Conservation (phyloP, 2,888 invertebrate species). For the Glomeris marginata region DNA sequence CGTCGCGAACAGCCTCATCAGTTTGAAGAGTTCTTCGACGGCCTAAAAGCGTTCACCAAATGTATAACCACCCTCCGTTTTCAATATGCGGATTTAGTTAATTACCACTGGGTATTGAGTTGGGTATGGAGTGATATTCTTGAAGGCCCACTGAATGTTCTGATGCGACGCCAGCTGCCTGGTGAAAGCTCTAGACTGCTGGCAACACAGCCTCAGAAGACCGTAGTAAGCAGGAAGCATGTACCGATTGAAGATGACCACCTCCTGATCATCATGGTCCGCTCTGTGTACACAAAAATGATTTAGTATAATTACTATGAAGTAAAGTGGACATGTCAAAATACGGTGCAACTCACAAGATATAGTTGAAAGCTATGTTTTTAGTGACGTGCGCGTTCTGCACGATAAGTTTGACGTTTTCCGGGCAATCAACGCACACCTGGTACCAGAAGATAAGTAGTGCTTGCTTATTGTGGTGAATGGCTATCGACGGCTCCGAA, state of each 20-base stretch:
- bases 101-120: slow-evolving; percentile 69
- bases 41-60: slow-evolving; percentile 38
- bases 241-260: slow-evolving; percentile 79
- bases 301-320: background rate
- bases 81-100: too few species aligned
- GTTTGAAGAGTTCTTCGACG: slow-evolving; percentile 77
- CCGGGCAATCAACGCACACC: slow-evolving; percentile 79
- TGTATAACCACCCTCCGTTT: background rate
- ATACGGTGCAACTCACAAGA: slow-evolving; percentile 52
- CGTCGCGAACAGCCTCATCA: slow-evolving; percentile 78
- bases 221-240: slow-evolving; percentile 75
- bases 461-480: slow-evolving; percentile 90
- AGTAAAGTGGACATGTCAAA: background rate
- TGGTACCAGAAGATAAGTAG: slow-evolving; percentile 86
- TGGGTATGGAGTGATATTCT: slow-evolving; percentile 90
- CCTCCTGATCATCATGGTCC: slow-evolving; percentile 92
- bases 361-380: slow-evolving; percentile 92
- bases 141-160: slow-evolving; percentile 92
- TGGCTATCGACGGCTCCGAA: slow-evolving; percentile 85
- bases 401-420: slow-evolving; percentile 75
- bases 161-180: slow-evolving; percentile 78
- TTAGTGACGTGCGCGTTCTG: slow-evolving; percentile 76
- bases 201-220: slow-evolving; percentile 73
- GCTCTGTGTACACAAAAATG: slow-evolving; percentile 43
- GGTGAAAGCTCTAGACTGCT: slow-evolving; percentile 70